Evolutionary conservation across 1,140 invertebrate species (phyloP), one percentile per base, ranked within the genome.

Genomic region (Thereuonema tuberculata): DNA sequence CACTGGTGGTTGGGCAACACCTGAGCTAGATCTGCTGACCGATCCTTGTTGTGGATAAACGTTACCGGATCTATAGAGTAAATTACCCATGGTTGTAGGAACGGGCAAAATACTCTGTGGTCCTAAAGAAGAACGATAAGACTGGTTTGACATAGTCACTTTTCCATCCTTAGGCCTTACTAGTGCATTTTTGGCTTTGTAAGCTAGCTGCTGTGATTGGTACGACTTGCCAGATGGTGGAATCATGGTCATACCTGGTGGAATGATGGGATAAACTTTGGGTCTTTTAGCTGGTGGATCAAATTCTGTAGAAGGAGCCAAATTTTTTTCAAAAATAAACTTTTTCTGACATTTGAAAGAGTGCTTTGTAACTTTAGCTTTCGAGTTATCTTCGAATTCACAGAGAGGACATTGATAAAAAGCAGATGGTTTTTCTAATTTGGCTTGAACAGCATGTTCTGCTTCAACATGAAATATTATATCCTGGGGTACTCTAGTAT

Each of bases 341-440:
- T 91, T 90, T 73, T 93, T 93, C 20, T 82, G 79, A 75, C 93
- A 97, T 2, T 89, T 84, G n/a, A 86, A 78, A 61, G 87, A 79
- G 76, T 96, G 93, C 20, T 90, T 78, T 0, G 84, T 89, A 55
- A 95, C 74, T 75, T 94, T 93, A n/a, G 87, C 86, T 73, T 94
- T 95, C 59, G 89, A 86, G 69, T 92, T 93, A 67, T 93, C 89
- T 71, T 96, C 93, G 69, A 93, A 96, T 1, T 89, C 85, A 78
- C 93, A 97, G 68, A 92, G 88, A 0, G 88, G 83, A 72, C 93
- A 97, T 67, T 94, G 89, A 74, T 93, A 92, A 70, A 87, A 88
- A 0, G 87, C 82, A 29, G 86, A 83, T 9, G 89, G 88, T 58
- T 87, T 79, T 65, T 93, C 89, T 43, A 95, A 73, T 61, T 85